Conservation (phyloP, 2,888 invertebrate genomes). For the Seladonia tumulorum region DNA sequence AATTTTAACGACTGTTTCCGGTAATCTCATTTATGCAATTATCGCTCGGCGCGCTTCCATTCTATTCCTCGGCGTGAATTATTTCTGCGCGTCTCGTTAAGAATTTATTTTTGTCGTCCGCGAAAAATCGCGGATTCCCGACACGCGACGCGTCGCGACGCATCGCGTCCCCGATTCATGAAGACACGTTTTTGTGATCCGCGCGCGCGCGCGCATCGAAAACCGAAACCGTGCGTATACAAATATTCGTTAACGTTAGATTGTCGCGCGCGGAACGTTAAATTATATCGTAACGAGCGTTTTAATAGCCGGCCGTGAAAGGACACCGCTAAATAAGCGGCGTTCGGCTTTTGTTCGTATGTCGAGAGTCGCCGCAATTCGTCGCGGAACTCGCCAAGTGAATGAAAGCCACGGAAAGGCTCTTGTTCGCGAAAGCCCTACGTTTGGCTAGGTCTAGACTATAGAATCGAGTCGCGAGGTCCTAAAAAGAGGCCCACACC, state of each 20-base stretch:
- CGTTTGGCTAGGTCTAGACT: not conserved
- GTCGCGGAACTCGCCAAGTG: not conserved
- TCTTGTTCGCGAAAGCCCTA: not conserved
- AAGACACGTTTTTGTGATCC: not conserved
- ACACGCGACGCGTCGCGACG: not conserved
- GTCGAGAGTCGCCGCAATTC: not conserved
- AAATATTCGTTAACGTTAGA: not conserved
- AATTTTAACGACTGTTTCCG: constrained; percentile 66
- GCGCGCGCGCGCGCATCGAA: not conserved
- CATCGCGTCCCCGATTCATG: not conserved
- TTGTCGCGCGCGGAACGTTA: not conserved
- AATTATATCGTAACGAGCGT: not conserved
- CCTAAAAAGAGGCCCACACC: not conserved
- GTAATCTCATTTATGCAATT: constrained; percentile 41
- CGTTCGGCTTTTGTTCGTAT: not conserved
- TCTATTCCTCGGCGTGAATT: constrained; percentile 24
- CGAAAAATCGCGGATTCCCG: not conserved
- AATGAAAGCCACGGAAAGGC: not conserved
- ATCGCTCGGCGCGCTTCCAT: constrained; percentile 20
- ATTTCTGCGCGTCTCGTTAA: constrained; percentile 6
- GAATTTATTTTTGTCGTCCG: not conserved
- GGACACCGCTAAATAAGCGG: not conserved
- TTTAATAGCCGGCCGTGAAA: not conserved
- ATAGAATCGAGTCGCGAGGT: not conserved
- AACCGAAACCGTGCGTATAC: not conserved